Evolutionary conservation across 2,113 vertebrate genomes (phyloP).

Genomic region (Lipophrys pholis): DNA sequence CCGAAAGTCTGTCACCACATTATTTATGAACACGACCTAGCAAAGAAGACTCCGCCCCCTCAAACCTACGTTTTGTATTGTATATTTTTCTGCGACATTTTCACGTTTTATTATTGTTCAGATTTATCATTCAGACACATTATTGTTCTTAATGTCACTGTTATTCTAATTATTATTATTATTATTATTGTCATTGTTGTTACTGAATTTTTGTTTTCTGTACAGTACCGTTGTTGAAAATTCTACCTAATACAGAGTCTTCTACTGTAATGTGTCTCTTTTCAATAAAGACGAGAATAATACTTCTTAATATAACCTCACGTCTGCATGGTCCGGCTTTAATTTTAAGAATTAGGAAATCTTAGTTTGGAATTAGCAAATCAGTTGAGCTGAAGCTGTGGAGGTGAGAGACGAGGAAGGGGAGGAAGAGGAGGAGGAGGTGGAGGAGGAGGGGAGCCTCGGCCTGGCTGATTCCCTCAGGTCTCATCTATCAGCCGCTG

Average conservation of each 20-base stretch:
- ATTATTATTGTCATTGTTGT: conserved; percentile 73
- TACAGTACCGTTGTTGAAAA: conserved; percentile 89
- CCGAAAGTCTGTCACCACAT: conserved; percentile 69
- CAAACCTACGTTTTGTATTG: conserved; percentile 52
- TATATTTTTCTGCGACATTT: conserved; percentile 43
- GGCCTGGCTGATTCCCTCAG: conserved; percentile 77
- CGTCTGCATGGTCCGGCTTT: not conserved
- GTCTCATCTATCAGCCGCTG: conserved; percentile 94
- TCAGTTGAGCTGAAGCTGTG: conserved; percentile 54
- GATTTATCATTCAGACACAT: conserved; percentile 75
- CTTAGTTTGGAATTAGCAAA: too few species aligned
- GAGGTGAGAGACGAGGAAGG: conserved; percentile 10
- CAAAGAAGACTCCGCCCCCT: conserved; percentile 75
- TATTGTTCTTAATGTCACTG: conserved; percentile 77
- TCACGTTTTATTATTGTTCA: conserved; percentile 52
- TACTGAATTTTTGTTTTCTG: conserved; percentile 85
- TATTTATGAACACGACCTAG: conserved; percentile 89
- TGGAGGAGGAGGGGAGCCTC: conserved; percentile 78
- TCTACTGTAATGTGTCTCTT: conserved; percentile 91
- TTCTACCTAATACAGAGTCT: conserved; percentile 88
- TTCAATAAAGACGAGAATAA: conserved; percentile 94
- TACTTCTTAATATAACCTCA: conserved; percentile 75
- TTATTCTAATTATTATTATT: conserved; percentile 76
- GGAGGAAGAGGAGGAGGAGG: conserved; percentile 77
- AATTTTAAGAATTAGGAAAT: too few species aligned